Conservation (phyloP, 2,888 invertebrate species). For the Amiota minor region DNA sequence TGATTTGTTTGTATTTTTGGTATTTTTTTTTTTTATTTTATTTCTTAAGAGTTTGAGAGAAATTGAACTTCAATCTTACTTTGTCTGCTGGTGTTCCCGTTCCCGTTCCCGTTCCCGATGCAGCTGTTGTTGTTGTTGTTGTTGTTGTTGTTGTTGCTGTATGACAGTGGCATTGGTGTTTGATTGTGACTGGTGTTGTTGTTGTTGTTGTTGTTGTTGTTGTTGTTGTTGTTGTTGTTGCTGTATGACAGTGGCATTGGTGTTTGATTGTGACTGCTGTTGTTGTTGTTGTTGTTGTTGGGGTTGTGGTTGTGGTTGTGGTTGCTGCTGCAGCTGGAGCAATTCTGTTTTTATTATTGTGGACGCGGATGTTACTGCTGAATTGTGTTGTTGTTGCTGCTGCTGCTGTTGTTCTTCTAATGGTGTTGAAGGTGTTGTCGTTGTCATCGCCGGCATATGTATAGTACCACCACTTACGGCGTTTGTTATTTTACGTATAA, state of each 20-base stretch:
- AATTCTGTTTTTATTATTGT: not conserved
- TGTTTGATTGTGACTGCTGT: slow-evolving; percentile 1
- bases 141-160: not conserved
- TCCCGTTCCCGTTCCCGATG: too few relatives aligned
- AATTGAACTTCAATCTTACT: too few relatives aligned
- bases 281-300: slow-evolving; percentile 17
- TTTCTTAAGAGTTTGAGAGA: too few relatives aligned
- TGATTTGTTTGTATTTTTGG: too few relatives aligned
- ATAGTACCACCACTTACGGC: slow-evolving; percentile 43
- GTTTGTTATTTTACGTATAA: slow-evolving; percentile 71
- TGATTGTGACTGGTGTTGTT: too few relatives aligned
- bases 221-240: not conserved
- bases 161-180: not conserved
- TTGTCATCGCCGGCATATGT: slow-evolving; percentile 42
- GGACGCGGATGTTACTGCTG: slow-evolving; percentile 14
- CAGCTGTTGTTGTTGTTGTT: too few relatives aligned
- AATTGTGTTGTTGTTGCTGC: not conserved
- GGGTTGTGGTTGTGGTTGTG: slow-evolving; percentile 44
- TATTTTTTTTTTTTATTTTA: too few relatives aligned
- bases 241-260: not conserved
- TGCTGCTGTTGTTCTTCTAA: slow-evolving; percentile 29
- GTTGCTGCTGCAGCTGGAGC: slow-evolving; percentile 36
- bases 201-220: not conserved
- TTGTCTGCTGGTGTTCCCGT: too few relatives aligned
- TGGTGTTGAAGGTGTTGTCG: slow-evolving; percentile 32